Conservation (phyloP, 2,888 invertebrate species). For the Anoplius nigerrimus region DNA sequence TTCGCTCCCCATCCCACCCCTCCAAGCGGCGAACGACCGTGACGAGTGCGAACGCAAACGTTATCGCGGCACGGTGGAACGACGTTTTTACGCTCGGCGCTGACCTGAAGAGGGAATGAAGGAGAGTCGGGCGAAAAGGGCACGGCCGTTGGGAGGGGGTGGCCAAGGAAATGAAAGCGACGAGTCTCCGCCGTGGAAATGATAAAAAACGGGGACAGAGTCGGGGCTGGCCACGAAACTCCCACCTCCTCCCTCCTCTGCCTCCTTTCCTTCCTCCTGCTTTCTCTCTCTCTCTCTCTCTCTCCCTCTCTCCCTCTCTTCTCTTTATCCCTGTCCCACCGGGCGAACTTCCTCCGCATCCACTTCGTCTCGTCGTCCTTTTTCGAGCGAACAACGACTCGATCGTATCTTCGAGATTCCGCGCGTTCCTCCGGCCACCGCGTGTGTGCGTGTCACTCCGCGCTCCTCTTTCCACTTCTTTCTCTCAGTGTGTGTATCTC, state of each 20-base stretch:
- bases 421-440: neutral
- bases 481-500: constrained; percentile 15
- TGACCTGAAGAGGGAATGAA: neutral
- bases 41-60: too few species aligned
- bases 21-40: constrained; percentile 1
- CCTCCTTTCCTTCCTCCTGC: neutral
- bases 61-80: neutral
- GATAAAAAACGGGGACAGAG: constrained; percentile 14
- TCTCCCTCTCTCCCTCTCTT: neutral
- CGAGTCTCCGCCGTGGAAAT: constrained; percentile 7
- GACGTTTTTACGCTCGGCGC: constrained; percentile 6
- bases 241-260: neutral
- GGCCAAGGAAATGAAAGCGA: constrained; percentile 11
- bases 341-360: neutral
- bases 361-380: constrained; percentile 10
- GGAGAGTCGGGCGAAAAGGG: too few species aligned
- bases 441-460: neutral
- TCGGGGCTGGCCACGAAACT: neutral
- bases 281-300: neutral
- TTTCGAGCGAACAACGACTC: neutral
- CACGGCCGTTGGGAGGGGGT: too few species aligned
- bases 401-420: constrained; percentile 6
- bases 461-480: constrained; percentile 17
- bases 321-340: neutral
- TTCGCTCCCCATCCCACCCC: too few species aligned